Conservation (phyloP, 2,797 vertebrate genomes). For the Melanogrammus aeglefinus region DNA sequence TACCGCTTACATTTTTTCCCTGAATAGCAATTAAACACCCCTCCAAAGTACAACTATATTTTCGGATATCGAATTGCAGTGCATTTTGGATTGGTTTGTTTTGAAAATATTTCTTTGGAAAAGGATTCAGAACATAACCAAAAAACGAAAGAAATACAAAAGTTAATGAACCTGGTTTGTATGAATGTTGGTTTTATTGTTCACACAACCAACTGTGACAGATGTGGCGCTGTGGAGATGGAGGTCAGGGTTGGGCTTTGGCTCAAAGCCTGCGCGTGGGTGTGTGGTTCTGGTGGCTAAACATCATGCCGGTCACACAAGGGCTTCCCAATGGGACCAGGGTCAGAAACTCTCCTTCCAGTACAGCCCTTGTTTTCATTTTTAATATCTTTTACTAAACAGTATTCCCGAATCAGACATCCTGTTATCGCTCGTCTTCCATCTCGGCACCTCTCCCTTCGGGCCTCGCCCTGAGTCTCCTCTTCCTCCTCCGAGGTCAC, state of each 20-base stretch:
- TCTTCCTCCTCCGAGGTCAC: conserved; percentile 94
- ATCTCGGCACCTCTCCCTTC: conserved; percentile 85
- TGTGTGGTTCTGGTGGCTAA: not conserved
- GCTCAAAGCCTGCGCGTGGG: not conserved
- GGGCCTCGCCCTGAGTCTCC: conserved; percentile 80
- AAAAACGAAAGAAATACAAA: not conserved
- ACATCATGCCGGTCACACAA: conserved; percentile 31
- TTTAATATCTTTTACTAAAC: conserved; percentile 7
- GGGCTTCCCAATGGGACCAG: conserved; percentile 51
- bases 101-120: not conserved
- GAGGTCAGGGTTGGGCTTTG: not conserved
- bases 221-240: not conserved
- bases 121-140: not conserved
- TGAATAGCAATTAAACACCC: no score
- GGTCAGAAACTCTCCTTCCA: conserved; percentile 36
- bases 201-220: not conserved
- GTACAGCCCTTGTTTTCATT: conserved; percentile 20
- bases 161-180: not conserved
- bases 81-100: no score
- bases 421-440: conserved; percentile 98
- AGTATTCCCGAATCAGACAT: conserved; percentile 77
- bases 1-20: no score
- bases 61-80: no score
- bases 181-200: not conserved
- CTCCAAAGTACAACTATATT: no score